Percentiles rank a stretch among this genome's conserved stretches.
Evolutionary conservation across 2,888 invertebrate genomes (phyloP).

Genomic region (Metacarcinus magister): DNA sequence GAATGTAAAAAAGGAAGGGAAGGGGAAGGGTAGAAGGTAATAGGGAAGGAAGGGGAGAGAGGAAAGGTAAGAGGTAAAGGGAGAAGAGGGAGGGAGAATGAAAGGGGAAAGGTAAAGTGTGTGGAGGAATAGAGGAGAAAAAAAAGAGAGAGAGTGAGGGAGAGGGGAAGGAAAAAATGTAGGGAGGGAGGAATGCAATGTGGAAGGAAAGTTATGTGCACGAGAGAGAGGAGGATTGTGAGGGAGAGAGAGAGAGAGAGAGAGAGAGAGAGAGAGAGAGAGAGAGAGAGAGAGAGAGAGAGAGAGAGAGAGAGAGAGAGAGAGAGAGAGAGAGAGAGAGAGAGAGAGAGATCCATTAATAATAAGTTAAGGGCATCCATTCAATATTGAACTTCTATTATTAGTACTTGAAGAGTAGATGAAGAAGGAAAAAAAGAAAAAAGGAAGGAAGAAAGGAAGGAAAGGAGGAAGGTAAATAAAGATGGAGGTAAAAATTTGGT

Average conservation of each 20-base stretch:
- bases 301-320: not conserved
- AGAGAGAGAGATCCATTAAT: not conserved
- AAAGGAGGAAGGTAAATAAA: not conserved
- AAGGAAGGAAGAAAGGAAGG: not conserved
- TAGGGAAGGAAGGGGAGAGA: not conserved
- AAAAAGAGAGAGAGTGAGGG: no score
- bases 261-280: no score
- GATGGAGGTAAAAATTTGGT: no score
- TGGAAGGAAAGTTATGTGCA: not conserved
- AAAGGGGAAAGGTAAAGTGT: not conserved
- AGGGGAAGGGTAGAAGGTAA: not conserved
- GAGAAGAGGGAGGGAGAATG: not conserved
- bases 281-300: no score
- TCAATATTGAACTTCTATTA: not conserved
- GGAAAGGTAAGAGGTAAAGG: not conserved
- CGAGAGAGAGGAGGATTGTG: not conserved
- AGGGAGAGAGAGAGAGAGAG: not conserved
- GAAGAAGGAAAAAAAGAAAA: not conserved
- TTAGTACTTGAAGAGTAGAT: no score
- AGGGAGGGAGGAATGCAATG: not conserved
- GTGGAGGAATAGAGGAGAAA: not conserved
- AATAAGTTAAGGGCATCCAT: not conserved
- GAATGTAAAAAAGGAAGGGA: not conserved
- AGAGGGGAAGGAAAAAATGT: not conserved
- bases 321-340: not conserved